These are phyloP conservation scores for Drosophila asahinai DNA, from an alignment of 1,140 invertebrate genomes.

Conservation along the genomic window DNA sequence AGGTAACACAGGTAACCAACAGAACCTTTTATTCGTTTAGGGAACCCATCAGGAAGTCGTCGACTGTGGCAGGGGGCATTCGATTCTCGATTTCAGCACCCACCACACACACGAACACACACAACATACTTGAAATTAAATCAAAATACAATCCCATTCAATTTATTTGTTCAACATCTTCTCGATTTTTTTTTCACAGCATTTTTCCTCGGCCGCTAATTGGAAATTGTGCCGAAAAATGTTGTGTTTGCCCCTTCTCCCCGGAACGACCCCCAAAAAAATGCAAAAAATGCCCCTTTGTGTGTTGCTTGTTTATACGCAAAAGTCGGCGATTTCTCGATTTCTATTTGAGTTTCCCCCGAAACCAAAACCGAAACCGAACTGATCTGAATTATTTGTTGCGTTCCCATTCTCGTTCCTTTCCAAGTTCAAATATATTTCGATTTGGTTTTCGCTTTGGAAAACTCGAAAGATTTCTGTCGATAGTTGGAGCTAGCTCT, in stretches of 20 bases:
- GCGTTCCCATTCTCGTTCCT: constrained; percentile 37
- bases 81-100: constrained; percentile 48
- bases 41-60: constrained; percentile 18
- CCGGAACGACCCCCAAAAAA: not conserved
- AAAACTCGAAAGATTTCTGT: constrained; percentile 66
- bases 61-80: not conserved
- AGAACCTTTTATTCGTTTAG: constrained; percentile 28
- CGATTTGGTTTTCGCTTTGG: constrained; percentile 26
- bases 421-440: constrained; percentile 52
- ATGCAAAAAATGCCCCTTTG: constrained; percentile 20
- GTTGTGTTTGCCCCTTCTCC: constrained; percentile 20
- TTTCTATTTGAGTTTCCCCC: constrained; percentile 43
- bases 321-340: constrained; percentile 48
- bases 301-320: constrained; percentile 52
- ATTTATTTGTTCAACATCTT: constrained; percentile 70
- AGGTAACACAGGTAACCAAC: constrained; percentile 52
- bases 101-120: constrained; percentile 36
- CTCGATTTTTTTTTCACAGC: constrained; percentile 18
- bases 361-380: constrained; percentile 11
- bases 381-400: constrained; percentile 25
- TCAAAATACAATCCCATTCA: constrained; percentile 74
- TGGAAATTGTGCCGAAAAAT: constrained; percentile 79
- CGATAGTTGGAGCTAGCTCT: constrained; percentile 25
- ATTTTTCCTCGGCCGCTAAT: constrained; percentile 47
- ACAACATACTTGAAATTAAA: constrained; percentile 60